These are phyloP conservation scores for Terrapene triunguis DNA, from an alignment of 2,113 vertebrate genomes.

Conservation along the genomic window DNA sequence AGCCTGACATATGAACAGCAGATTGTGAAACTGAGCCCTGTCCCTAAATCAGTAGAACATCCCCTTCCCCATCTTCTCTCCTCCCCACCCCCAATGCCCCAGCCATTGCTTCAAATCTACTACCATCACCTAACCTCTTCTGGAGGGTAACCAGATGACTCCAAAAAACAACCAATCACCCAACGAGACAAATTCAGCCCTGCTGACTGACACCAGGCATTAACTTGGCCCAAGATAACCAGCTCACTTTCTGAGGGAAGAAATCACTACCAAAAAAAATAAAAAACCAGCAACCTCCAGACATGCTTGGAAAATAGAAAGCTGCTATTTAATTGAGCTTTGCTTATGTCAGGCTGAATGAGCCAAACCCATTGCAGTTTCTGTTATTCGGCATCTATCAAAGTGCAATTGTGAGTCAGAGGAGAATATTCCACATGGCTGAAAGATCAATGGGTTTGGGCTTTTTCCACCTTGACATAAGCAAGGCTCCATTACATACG, in stretches of 20 bases:
- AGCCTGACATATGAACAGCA: background rate
- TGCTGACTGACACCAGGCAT: no score
- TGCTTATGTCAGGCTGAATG: background rate
- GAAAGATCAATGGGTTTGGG: background rate
- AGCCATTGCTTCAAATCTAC: background rate
- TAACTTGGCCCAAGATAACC: accelerated
- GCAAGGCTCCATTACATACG: background rate
- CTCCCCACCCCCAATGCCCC: background rate
- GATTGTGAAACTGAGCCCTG: slow-evolving; percentile 25
- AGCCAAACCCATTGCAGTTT: background rate
- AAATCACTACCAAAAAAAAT: background rate
- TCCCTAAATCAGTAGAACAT: background rate
- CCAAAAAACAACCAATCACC: background rate
- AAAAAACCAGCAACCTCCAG: background rate
- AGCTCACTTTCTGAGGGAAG: background rate
- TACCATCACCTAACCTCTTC: background rate
- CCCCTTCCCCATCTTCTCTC: background rate
- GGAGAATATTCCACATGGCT: background rate
- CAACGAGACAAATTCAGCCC: background rate
- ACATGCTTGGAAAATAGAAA: background rate
- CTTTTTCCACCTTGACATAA: background rate
- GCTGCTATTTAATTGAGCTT: background rate
- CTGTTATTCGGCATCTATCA: background rate
- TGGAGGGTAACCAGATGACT: background rate
- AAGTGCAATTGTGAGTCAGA: background rate